Evolutionary conservation across 2,888 invertebrate species (phyloP).

Genomic region (Scaptomyza cyrtandrae): DNA sequence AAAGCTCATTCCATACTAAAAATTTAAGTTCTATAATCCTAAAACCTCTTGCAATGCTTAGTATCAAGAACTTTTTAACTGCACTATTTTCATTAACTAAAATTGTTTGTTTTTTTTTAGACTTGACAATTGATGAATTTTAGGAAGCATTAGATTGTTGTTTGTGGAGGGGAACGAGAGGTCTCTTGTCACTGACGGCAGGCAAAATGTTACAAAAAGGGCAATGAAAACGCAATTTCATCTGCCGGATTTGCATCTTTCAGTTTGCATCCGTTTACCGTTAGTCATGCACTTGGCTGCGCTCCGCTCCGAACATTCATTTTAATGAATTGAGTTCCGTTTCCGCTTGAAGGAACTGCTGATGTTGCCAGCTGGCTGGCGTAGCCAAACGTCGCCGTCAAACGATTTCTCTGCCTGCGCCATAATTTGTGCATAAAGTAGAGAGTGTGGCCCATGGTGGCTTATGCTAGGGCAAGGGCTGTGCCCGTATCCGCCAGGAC

Average conservation of each 20-base stretch:
- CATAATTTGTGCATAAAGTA: constrained; percentile 66
- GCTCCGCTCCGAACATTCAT: constrained; percentile 75
- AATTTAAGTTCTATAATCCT: neutral
- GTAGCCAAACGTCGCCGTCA: constrained; percentile 49
- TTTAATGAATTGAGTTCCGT: constrained; percentile 81
- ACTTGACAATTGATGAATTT: constrained; percentile 21
- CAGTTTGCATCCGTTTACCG: constrained; percentile 79
- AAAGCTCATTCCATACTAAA: neutral
- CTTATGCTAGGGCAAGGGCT: constrained; percentile 20
- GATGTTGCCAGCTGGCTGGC: constrained; percentile 59
- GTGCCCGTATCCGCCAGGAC: constrained; percentile 44
- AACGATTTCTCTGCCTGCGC: constrained; percentile 39
- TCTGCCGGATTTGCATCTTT: constrained; percentile 79
- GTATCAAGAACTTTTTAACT: neutral
- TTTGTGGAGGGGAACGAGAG: neutral
- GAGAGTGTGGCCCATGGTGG: constrained; percentile 16
- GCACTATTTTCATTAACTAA: neutral
- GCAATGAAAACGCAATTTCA: constrained; percentile 70
- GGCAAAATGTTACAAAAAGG: constrained; percentile 21
- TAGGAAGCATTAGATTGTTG: neutral
- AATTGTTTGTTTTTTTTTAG: neutral
- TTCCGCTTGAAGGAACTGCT: constrained; percentile 74
- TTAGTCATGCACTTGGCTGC: constrained; percentile 79
- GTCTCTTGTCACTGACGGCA: neutral
- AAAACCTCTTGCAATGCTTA: neutral